Conservation (phyloP, 2,797 vertebrate genomes). For the Dipus sagitta region DNA sequence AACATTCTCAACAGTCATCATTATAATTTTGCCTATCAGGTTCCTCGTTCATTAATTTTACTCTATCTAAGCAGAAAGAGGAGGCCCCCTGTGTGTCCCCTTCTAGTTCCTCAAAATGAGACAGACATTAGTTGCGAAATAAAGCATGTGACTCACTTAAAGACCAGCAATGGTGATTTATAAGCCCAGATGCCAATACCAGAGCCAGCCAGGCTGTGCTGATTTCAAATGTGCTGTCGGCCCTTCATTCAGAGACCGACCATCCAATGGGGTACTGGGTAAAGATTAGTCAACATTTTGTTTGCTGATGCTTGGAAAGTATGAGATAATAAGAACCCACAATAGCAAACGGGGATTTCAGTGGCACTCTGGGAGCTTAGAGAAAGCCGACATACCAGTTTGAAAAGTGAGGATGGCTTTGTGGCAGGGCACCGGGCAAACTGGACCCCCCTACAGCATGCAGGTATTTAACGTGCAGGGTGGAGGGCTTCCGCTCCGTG, state of each 20-base stretch:
- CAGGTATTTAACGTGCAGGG: background rate
- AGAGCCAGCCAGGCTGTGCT: background rate
- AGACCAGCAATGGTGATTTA: background rate
- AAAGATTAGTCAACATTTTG: background rate
- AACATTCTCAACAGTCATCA: conserved; percentile 79
- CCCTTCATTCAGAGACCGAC: conserved; percentile 15
- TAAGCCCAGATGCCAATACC: background rate
- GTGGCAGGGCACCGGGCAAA: fast-evolving
- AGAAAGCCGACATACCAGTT: background rate
- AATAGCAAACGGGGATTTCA: background rate
- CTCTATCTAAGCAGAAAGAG: conserved; percentile 80
- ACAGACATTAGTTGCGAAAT: conserved; percentile 73
- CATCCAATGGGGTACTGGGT: background rate
- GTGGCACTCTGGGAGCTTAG: background rate
- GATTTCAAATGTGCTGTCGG: conserved; percentile 14
- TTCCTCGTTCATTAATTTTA: conserved; percentile 73
- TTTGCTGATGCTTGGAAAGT: conserved; percentile 4
- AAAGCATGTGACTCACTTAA: conserved; percentile 68
- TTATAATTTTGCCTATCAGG: conserved; percentile 77
- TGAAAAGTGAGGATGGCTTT: background rate
- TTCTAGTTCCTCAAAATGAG: conserved; percentile 81
- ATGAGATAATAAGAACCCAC: background rate
- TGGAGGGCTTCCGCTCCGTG: background rate
- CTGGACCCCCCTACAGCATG: background rate
- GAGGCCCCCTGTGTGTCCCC: conserved; percentile 19